A percentile compares a stretch with the other conserved stretches of the same genome.
Conservation (phyloP, 2,113 vertebrate species). For the Trematocara nigrifrons region DNA sequence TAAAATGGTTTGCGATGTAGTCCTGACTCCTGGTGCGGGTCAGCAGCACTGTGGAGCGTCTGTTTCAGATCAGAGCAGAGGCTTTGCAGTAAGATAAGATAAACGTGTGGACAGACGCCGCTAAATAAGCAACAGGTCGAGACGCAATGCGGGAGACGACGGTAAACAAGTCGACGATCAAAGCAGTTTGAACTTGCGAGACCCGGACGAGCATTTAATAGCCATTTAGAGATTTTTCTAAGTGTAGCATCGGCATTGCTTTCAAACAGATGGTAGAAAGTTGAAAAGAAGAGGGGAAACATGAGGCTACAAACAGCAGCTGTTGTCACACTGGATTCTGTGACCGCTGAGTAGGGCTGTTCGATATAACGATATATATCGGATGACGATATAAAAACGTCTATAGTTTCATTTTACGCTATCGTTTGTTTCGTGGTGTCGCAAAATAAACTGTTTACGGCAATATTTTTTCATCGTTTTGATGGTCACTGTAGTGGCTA, state of each 20-base stretch:
- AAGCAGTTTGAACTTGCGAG: not conserved
- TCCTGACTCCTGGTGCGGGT: slow-evolving; percentile 13
- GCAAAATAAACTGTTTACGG: no score
- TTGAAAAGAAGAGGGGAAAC: not conserved
- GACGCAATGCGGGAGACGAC: fast-evolving
- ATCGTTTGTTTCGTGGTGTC: no score
- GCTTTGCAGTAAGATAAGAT: not conserved
- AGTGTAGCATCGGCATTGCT: not conserved
- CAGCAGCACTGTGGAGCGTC: not conserved
- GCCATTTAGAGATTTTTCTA: not conserved
- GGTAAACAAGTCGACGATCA: not conserved
- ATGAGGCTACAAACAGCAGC: not conserved
- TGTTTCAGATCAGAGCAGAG: not conserved
- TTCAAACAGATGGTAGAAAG: not conserved
- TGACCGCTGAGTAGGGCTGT: not conserved
- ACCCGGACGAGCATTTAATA: fast-evolving
- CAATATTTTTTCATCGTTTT: no score
- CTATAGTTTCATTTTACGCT: no score
- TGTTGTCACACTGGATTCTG: not conserved
- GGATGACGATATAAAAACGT: no score
- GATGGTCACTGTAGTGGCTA: no score
- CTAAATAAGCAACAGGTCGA: not conserved
- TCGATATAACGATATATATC: no score
- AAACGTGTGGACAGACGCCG: not conserved
- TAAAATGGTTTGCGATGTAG: not conserved